phyloP scores from a whole-genome alignment of 2,113 vertebrate genomes.

The Gnathonemus echidnorhynchus region DNA sequence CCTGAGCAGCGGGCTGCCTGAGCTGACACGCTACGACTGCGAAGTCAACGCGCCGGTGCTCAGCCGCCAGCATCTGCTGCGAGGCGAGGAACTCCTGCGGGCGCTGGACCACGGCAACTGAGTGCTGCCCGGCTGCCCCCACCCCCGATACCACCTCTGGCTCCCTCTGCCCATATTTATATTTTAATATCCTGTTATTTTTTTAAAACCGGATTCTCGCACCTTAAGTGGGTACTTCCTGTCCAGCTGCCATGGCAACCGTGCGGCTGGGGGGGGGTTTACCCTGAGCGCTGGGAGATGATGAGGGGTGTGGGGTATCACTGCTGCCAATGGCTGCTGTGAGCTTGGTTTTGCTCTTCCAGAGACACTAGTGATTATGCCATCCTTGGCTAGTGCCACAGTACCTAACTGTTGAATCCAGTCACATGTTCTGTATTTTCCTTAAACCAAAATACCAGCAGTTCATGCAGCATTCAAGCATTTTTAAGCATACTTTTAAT shows the following conservation, averaged over 20 bases:
- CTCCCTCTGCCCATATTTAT: conserved; percentile 8
- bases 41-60: conserved; percentile 89
- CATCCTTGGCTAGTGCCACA: background rate
- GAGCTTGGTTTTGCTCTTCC: background rate
- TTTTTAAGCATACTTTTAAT: background rate
- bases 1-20: conserved; percentile 76
- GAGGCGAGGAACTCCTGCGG: conserved; percentile 87
- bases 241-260: background rate
- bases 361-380: background rate
- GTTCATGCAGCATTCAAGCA: background rate
- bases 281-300: background rate
- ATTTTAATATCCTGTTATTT: conserved; percentile 23
- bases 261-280: background rate
- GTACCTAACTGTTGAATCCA: background rate
- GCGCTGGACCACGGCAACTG: conserved; percentile 91
- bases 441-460: conserved; percentile 6
- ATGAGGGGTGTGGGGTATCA: background rate
- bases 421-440: background rate
- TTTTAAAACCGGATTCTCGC: conserved; percentile 12
- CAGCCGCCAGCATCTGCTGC: conserved; percentile 82
- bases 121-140: conserved; percentile 40
- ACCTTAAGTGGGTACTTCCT: conserved; percentile 1
- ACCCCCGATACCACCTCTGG: background rate
- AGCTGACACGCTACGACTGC: conserved; percentile 89
- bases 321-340: background rate